Base-by-base conservation (phyloP, 2,113 vertebrate species). In the Platycercus adscitus region DNA sequence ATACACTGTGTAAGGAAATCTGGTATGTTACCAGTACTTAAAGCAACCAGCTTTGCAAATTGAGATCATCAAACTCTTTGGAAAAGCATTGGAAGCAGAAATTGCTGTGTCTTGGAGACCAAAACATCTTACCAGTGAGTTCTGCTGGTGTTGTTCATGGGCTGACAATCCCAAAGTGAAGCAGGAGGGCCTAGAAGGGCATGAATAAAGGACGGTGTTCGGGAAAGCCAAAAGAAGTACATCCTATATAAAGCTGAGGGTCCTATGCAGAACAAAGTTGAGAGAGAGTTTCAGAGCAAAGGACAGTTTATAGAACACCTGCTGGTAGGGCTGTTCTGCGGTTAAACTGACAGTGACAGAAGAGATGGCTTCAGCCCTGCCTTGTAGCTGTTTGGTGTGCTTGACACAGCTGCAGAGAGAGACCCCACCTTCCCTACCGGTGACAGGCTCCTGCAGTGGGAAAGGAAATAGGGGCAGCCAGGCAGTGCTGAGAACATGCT, bases 311-410 rank as follows among this genome's bases (percentile, higher is more conserved):
- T 68, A 50, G 39, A 81, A 58, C 81, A 95, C 68, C 76, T 96
- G 89, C 63, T 65, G 58, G 46, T 76, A 68, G 29, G 41, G 41
- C 83, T 92, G 87, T 24, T 50, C 39, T 91, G 88, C 87, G 92
- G 92, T 86, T 95, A 90, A 93, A 93, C 93, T 83, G 91, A 63
- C 72, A 31, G 53, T n/a, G 56, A 49, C 9, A 47, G 63, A 43
- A 20, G 28, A 77, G 60, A 19, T 20, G 17, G 52, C 28, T 70
- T 81, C 88, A 64, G 47, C 44, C 47, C 39, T 66, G 76, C 77
- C 50, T 35, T 82, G 55, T 52, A 49, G 63, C 29, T 72, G 4
- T n/a, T 82, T 11, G 17, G 52, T 49, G 69, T 55, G 46, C 70
- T 63, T 64, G 52, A 13, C 7, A 3, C 0, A 3, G 58, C 64